A percentile compares a stretch with the other conserved stretches of the same genome.
phyloP scores from a whole-genome alignment of 2,797 vertebrate genomes.

The Rachycentron canadum region DNA sequence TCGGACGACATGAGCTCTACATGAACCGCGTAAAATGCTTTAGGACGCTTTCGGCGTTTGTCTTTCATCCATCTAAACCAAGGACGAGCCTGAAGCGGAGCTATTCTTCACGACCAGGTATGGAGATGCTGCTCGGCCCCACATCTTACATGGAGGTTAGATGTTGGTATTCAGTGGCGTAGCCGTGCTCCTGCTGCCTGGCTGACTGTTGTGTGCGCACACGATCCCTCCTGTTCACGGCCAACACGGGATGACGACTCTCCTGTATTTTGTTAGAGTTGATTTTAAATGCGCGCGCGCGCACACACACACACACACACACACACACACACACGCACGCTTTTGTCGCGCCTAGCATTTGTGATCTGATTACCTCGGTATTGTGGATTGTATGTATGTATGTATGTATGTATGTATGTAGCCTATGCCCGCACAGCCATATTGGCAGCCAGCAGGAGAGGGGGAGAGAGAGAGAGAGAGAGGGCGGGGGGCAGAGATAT shows the following conservation, averaged over 20 bases:
- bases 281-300: background rate
- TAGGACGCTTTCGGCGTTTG: constrained; percentile 78
- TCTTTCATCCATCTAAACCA: constrained; percentile 69
- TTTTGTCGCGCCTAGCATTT: constrained; percentile 1
- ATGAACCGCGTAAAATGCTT: constrained; percentile 85
- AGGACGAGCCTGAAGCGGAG: constrained; percentile 78
- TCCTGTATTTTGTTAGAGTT: background rate
- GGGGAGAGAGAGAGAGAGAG: constrained; percentile 9
- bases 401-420: constrained; percentile 21
- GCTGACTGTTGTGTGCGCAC: constrained; percentile 48
- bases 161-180: constrained; percentile 71
- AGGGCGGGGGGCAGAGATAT: constrained; percentile 32
- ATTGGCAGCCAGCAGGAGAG: constrained; percentile 63
- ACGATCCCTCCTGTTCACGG: constrained; percentile 17
- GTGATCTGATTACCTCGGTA: constrained; percentile 9
- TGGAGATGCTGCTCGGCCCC: constrained; percentile 42
- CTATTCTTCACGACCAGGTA: constrained; percentile 80
- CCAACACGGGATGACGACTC: constrained; percentile 8
- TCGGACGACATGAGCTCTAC: constrained; percentile 83
- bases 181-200: constrained; percentile 54
- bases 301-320: too few species aligned
- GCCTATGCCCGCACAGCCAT: constrained; percentile 71
- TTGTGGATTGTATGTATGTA: constrained; percentile 33
- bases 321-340: background rate
- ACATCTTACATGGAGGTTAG: constrained; percentile 17